Evolutionary conservation across 1,140 invertebrate species (phyloP), one percentile per base, ranked within the genome.

Genomic region (Drosophila chauvacae): DNA sequence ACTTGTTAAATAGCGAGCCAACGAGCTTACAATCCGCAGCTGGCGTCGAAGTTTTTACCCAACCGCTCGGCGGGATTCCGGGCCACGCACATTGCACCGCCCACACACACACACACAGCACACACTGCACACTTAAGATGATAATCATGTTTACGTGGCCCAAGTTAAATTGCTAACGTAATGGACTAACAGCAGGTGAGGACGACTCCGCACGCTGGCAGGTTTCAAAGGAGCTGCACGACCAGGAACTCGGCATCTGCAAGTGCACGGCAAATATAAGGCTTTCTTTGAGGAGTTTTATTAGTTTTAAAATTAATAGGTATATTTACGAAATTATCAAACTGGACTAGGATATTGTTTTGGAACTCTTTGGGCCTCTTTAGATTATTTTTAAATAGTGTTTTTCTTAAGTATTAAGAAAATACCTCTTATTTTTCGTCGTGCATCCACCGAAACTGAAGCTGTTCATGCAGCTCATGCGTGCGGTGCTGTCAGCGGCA

Each of bases 71-170:
- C 69, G 65, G 71, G 53, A 26, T 59, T 56, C 39, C 33, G 39
- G 16, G 20, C 44, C 55, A 74, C 57, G 70, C 71, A 74, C 71
- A 55, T 16, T 72, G 57, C 56, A 66, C 33, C 62, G 35, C 42
- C 55, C 20, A n/a, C 56, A 45, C 42, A 23, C 51, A 47, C 75
- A 64, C 78, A 16, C 23, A 23, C 23, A 23, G 13, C 23, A 76
- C 78, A 66, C 84, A 84, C 28, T 90, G 84, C 84, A 84, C 84
- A 84, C 84, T 88, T 88, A 88, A 88, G 84, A 88, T 90, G 84
- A 88, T 88, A 88, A 88, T 88, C 84, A 90, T 88, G 84, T 88
- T 88, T 88, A 88, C 84, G 84, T 88, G 84, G 84, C 84, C 85
- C 80, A 88, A 88, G 84, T 88, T 88, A 90, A 88, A 88, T 88